phyloP scores from a whole-genome alignment of 2,797 vertebrate species.

The Decapterus maruadsi region DNA sequence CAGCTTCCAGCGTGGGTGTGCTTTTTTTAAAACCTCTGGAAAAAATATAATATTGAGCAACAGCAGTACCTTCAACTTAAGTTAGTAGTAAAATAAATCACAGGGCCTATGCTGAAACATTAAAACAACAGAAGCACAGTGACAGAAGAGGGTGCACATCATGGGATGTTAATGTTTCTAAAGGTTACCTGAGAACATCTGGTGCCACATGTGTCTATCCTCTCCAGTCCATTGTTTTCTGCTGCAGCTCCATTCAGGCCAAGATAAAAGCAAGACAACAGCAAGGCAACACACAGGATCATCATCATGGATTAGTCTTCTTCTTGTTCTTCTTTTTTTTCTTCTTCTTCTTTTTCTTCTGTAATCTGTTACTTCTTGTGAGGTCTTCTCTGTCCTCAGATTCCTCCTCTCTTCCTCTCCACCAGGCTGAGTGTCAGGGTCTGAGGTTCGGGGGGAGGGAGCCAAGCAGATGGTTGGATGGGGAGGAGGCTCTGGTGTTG shows the following conservation, averaged over 20 bases:
- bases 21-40: background rate
- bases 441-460: background rate
- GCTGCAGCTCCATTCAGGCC: slow-evolving; percentile 56
- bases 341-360: background rate
- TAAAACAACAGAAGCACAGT: background rate
- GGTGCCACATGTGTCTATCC: slow-evolving; percentile 68
- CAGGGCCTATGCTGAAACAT: background rate
- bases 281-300: slow-evolving; percentile 58
- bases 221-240: slow-evolving; percentile 63
- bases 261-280: slow-evolving; percentile 52
- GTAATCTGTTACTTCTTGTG: too few species aligned
- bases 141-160: background rate
- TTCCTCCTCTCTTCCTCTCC: background rate
- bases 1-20: background rate
- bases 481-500: background rate
- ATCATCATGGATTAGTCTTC: slow-evolving; percentile 51
- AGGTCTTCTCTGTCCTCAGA: background rate
- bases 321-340: slow-evolving; percentile 1
- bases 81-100: background rate
- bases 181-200: slow-evolving; percentile 80
- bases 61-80: too few species aligned
- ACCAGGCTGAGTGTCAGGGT: background rate
- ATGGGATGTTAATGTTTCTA: background rate
- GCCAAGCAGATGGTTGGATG: background rate
- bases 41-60: too few species aligned